These are phyloP conservation scores for Aphelenchoides besseyi DNA, from an alignment of 1,140 invertebrate species.

Conservation along the genomic window DNA sequence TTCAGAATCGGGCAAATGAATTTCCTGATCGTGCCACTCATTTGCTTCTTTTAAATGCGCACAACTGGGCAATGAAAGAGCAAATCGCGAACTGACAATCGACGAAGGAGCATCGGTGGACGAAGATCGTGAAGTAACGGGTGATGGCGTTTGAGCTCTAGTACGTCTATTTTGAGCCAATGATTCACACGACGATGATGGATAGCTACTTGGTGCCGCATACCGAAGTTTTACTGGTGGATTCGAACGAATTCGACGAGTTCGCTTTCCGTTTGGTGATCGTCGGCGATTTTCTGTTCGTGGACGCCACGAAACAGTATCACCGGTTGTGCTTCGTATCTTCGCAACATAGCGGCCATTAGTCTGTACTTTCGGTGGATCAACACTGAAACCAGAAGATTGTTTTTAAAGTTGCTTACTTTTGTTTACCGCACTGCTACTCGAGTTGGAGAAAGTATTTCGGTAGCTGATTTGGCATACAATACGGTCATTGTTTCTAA, in stretches of 20 bases:
- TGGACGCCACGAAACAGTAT: background rate
- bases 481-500: constrained; percentile 18
- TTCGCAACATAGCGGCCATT: no score
- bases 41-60: background rate
- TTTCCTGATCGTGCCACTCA: background rate
- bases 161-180: background rate
- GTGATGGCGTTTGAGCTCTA: background rate
- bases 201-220: background rate
- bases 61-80: background rate
- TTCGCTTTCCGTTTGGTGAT: background rate
- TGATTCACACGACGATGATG: background rate
- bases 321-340: background rate
- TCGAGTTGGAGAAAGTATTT: background rate
- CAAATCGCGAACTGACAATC: background rate
- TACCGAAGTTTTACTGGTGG: background rate
- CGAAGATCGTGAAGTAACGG: background rate
- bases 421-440: background rate
- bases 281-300: background rate
- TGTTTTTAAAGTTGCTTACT: background rate
- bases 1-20: background rate
- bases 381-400: background rate
- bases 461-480: constrained; percentile 12
- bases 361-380: background rate
- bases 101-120: background rate
- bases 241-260: background rate